These are phyloP conservation scores for Zaprionus lineosus DNA, from an alignment of 2,888 invertebrate genomes.

Conservation along the genomic window DNA sequence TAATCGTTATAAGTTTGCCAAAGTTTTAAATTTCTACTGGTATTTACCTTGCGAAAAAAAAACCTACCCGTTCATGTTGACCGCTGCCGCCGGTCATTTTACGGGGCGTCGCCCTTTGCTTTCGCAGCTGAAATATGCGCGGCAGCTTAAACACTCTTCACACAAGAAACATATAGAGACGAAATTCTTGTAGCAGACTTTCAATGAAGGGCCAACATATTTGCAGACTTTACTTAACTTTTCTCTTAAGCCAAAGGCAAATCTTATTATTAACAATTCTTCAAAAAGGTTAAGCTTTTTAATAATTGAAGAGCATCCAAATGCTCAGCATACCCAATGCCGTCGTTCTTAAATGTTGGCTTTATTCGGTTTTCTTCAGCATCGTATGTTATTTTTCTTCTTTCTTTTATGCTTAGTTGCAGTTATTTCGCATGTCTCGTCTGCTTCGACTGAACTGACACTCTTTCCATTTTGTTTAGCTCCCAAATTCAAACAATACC, in stretches of 20 bases:
- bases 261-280: no score
- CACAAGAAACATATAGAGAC: no score
- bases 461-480: constrained; percentile 37
- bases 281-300: not conserved
- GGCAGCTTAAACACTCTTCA: no score
- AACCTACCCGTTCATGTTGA: constrained; percentile 17
- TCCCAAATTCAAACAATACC: constrained; percentile 23
- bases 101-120: constrained; percentile 43
- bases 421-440: constrained; percentile 54
- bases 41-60: constrained; percentile 24
- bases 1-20: constrained; percentile 15
- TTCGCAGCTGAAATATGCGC: constrained; percentile 28
- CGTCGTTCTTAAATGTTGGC: constrained; percentile 29
- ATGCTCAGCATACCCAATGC: not conserved
- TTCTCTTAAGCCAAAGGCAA: no score
- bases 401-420: constrained; percentile 18
- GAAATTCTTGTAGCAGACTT: no score
- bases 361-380: constrained; percentile 56
- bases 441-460: constrained; percentile 35
- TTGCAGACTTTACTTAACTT: no score
- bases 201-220: no score
- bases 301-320: constrained; percentile 5
- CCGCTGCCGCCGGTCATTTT: not conserved
- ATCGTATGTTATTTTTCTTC: constrained; percentile 73
- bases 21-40: constrained; percentile 4